Base-by-base conservation (phyloP, 2,888 invertebrate species). In the Callosobruchus maculatus region DNA sequence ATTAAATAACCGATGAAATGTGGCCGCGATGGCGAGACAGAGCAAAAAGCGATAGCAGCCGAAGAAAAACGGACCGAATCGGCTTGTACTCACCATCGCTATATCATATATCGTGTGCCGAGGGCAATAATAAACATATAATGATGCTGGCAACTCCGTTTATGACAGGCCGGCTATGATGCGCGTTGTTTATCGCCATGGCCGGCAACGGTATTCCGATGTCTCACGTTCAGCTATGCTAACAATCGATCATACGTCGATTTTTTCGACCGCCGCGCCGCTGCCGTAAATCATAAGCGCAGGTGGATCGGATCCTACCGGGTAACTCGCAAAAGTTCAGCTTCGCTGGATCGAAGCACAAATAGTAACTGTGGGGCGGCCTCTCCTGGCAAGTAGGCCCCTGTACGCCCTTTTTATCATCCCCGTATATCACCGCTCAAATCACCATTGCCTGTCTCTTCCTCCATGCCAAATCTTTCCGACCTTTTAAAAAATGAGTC, bases 191-290 rank as follows among this genome's bases (percentile, higher is more conserved):
- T 84, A 84, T 84, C 78, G 82, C 82, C 79, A 80, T 82, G 82
- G 80, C 80, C 79, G 79, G 81, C 68, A 82, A 81, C 80, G 77
- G 82, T 83, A 82, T 84, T 84, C 83, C 80, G 82, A 81, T 82
- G 83, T 82, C 84, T 85, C 83, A 84, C 83, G 83, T 82, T 83
- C 83, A 83, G 83, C 83, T 84, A 85, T 85, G 83, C 84, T 80
- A 81, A 81, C 80, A 82, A 84, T 84, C 82, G 85, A 85, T 85
- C 82, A 82, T 81, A 83, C 83, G 83, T 83, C 82, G 81, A 81
- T 82, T 80, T 82, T 81, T 82, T 81, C 22, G 49, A 49, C 18
- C 18, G 9, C 18, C 1, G 13, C 18, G 9, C 18, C 1, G 13
- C 7, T 49, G 49, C 49, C 49, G 49, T 49, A 18, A 49, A 49